Percentiles rank a stretch among this genome's conserved stretches.
These are phyloP conservation scores for Drosophila athabasca DNA, from an alignment of 1,140 invertebrate genomes.

Conservation along the genomic window DNA sequence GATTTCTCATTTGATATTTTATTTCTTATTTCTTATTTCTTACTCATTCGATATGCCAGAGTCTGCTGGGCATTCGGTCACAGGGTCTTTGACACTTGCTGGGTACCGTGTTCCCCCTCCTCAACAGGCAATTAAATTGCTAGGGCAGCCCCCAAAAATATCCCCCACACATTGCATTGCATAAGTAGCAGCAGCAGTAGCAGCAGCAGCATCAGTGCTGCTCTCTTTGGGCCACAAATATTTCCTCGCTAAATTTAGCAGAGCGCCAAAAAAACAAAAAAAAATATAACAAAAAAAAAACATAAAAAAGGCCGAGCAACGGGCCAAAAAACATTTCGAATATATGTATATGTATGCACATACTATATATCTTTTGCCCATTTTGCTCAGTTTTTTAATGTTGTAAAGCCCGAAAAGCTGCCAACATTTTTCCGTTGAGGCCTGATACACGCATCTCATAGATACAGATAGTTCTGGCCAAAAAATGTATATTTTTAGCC, in stretches of 20 bases:
- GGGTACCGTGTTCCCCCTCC: background rate
- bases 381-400: slow-evolving; percentile 32
- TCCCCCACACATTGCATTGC: slow-evolving; percentile 52
- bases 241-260: slow-evolving; percentile 77
- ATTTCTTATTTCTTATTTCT: slow-evolving; percentile 40
- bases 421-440: slow-evolving; percentile 60
- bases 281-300: slow-evolving; percentile 51
- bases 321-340: slow-evolving; percentile 49
- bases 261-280: slow-evolving; percentile 62
- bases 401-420: slow-evolving; percentile 55
- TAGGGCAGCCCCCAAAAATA: slow-evolving; percentile 50
- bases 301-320: slow-evolving; percentile 46
- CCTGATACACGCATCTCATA: slow-evolving; percentile 49
- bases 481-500: slow-evolving; percentile 54
- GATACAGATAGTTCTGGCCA: slow-evolving; percentile 13
- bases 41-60: slow-evolving; percentile 17
- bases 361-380: background rate
- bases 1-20: slow-evolving; percentile 40
- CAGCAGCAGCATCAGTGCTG: slow-evolving; percentile 13
- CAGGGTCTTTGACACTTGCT: slow-evolving; percentile 78
- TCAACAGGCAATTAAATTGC: slow-evolving; percentile 63
- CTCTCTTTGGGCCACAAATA: slow-evolving; percentile 58
- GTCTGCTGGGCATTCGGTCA: slow-evolving; percentile 69
- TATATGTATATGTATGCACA: slow-evolving; percentile 35
- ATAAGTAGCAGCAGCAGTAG: slow-evolving; percentile 37